Evolutionary conservation across 2,888 invertebrate genomes (phyloP).

Genomic region (Pocota personata): DNA sequence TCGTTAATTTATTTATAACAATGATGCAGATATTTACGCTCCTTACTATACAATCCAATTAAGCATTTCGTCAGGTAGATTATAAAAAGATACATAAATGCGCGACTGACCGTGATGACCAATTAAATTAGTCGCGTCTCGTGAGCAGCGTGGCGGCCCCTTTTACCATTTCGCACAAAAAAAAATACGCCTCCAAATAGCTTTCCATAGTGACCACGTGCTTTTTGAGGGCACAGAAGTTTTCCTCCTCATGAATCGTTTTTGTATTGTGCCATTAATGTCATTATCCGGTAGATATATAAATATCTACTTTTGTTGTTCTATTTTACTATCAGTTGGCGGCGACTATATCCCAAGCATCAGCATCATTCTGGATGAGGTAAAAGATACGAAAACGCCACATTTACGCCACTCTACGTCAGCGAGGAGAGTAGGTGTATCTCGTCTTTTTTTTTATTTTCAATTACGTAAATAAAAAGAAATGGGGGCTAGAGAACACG

Average conservation of each 20-base stretch:
- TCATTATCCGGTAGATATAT: constrained; percentile 24
- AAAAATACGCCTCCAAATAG: constrained; percentile 20
- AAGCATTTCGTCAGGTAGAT: not conserved
- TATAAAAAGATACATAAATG: not conserved
- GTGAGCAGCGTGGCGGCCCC: not conserved
- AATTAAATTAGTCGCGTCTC: constrained; percentile 38
- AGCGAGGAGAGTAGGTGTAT: not conserved
- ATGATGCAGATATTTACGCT: not conserved
- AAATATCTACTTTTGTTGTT: not conserved
- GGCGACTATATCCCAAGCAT: not conserved
- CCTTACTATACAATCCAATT: not conserved
- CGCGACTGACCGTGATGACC: constrained; percentile 29
- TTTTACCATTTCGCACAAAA: not conserved
- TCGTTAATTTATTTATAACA: not conserved
- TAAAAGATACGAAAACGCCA: constrained; percentile 11
- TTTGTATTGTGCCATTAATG: constrained; percentile 7
- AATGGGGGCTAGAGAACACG: constrained; percentile 15
- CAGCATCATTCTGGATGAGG: not conserved
- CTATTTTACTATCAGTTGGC: not conserved
- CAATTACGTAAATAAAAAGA: not conserved
- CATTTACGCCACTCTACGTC: constrained; percentile 19
- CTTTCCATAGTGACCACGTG: constrained; percentile 44
- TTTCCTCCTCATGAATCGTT: not conserved
- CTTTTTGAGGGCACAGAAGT: constrained; percentile 4
- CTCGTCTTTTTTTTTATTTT: not conserved